These are phyloP conservation scores for Aurelia sp. DNA, from an alignment of 30 jellyfish, hydroid and myxozoan genomes.

Conservation along the genomic window DNA sequence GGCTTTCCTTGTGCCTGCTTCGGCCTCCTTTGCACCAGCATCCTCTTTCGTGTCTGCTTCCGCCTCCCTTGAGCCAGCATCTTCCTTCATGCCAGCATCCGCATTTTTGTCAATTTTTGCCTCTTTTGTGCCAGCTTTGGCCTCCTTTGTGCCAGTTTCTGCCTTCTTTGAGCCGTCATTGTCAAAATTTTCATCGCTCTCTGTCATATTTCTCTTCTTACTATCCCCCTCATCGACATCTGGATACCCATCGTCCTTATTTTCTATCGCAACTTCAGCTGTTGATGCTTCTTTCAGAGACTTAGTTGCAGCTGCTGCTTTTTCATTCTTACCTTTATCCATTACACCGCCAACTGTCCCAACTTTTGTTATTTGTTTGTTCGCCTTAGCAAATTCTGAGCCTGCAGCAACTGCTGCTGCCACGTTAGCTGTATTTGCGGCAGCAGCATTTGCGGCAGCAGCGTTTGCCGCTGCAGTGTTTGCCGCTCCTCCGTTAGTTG, in stretches of 20 bases:
- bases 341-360: slow-evolving; percentile 53
- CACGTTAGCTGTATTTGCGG: no score
- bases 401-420: slow-evolving; percentile 1
- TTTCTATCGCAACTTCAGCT: slow-evolving; percentile 16
- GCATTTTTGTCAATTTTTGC: not conserved
- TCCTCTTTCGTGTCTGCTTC: slow-evolving; percentile 3
- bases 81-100: not conserved
- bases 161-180: slow-evolving; percentile 23
- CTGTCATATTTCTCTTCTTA: slow-evolving; percentile 35
- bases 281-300: slow-evolving; percentile 25
- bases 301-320: slow-evolving; percentile 20
- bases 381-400: slow-evolving; percentile 16
- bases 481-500: slow-evolving; percentile 8
- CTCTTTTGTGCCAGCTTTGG: not conserved
- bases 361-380: not conserved
- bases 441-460: not conserved
- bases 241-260: slow-evolving; percentile 35
- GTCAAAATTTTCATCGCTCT: slow-evolving; percentile 57
- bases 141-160: not conserved
- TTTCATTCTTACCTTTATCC: slow-evolving; percentile 36
- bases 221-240: slow-evolving; percentile 36
- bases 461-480: not conserved
- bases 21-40: not conserved
- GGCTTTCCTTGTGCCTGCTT: not conserved
- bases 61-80: no score